Base-by-base conservation (phyloP, 2,113 vertebrate species). In the Neotragus pygmaeus region DNA sequence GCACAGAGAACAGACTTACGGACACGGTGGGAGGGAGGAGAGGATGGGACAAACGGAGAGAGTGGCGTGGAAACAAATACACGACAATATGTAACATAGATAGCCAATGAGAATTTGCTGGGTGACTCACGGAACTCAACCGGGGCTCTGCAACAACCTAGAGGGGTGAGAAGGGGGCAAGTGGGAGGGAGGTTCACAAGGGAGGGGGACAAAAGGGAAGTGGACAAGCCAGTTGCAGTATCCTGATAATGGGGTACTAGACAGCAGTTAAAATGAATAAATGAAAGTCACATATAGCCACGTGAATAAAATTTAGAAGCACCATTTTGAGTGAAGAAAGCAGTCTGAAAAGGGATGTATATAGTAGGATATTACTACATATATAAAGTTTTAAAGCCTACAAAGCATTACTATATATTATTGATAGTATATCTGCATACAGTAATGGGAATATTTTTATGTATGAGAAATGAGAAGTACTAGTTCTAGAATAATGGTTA, bases 381-480 rank as follows among this genome's bases (percentile, higher is more conserved):
- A 57, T 53, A 53, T 11, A 49, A 82, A 55, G 80, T 81, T 95
- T 81, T 93, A 64, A 96, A 80, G 57, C 28, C 66, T 95, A 64
- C 45, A 91, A 60, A 82, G n/a, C 45, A 86, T 91, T 85, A 19
- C 15, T 45, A 49, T 39, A 33, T 57, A 62, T 47, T 70, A 19
- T 55, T 66, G 73, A 82, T 33, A 23, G 25, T 87, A n/a, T 27
- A 80, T 36, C 83, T 96, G 62, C 8, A 30, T 58, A 8, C 58
- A 57, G 83, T 49, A 84, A 90, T 27, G 47, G 70, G 33, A 64
- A 47, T 64, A 80, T 57, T 88, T 23, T 28, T 30, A 57, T 19
- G 27, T 16, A 15, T 57, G 45, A 49, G 30, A 88, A 91, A 82
- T 53, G 64, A 96, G 33, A 86, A 80, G 36, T 28, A 73, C 55